phyloP scores from a whole-genome alignment of 2,888 invertebrate species.

The Tryphoninae sp. region DNA sequence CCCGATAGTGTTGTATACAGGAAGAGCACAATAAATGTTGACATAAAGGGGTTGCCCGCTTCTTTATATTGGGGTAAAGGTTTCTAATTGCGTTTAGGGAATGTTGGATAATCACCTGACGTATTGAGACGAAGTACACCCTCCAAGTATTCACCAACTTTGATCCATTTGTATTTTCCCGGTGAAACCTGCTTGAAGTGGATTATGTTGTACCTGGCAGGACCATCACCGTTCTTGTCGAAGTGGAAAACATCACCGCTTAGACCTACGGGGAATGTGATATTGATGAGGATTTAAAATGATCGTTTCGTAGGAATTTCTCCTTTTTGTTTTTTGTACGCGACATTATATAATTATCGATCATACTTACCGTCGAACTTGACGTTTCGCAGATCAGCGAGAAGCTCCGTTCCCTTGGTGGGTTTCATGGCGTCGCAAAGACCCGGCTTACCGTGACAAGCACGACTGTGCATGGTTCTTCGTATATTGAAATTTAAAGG shows the following conservation, averaged over 20 bases:
- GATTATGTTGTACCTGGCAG: constrained; percentile 96
- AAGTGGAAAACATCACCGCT: constrained; percentile 95
- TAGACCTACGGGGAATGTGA: constrained; percentile 85
- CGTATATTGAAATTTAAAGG: background rate
- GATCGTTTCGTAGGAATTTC: constrained; percentile 1
- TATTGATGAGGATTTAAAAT: background rate
- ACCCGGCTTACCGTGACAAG: constrained; percentile 89
- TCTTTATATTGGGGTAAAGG: background rate
- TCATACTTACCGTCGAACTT: constrained; percentile 90
- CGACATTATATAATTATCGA: background rate
- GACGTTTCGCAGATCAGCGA: constrained; percentile 92
- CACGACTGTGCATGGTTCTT: constrained; percentile 93
- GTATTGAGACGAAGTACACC: constrained; percentile 91
- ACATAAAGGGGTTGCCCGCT: constrained; percentile 24
- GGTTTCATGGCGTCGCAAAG: constrained; percentile 95
- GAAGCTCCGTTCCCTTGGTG: constrained; percentile 92
- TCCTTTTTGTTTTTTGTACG: background rate
- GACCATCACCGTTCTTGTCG: constrained; percentile 95
- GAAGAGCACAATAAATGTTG: background rate
- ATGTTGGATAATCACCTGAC: constrained; percentile 84
- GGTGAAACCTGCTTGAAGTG: constrained; percentile 93
- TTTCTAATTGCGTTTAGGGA: background rate
- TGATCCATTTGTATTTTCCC: constrained; percentile 91
- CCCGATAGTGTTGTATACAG: background rate
- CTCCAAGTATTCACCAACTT: constrained; percentile 93